Base-by-base conservation (phyloP, 2,888 invertebrate species). In the Macrosoma leucophasiata region DNA sequence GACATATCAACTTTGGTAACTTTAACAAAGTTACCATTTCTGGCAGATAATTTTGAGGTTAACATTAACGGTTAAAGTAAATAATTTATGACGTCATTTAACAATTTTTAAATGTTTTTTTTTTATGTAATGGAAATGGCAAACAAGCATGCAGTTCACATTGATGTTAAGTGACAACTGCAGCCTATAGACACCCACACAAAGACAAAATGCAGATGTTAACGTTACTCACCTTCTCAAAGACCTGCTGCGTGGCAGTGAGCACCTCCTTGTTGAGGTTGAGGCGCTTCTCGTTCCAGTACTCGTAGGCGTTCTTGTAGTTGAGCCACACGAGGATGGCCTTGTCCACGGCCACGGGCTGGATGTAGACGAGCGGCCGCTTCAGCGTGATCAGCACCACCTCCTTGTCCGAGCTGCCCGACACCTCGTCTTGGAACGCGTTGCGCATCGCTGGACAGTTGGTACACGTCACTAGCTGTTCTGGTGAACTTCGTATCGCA, bases 291-390 rank as follows among this genome's bases (percentile, higher is more conserved):
- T 97, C 97, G 51, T 95, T 96, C 98, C 98, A 99, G 75, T 98
- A 98, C 68, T 99, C 98, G 65, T 98, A 98, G 0, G 98, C 98
- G 74, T 98, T 98, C 81, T 98, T 98, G 68, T 99, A 99, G 84
- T 99, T 98, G 45, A 99, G 86, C 98, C 99, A 99, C 26, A 99
- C 96, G 11, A 99, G 87, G 48, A 99, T 97, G 8, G 97, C 98
- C 85, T 97, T 97, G 75, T 99, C 99, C 32, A 99, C 94, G 5
- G 99, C 98, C 59, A 96, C 90, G 0, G 98, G 98, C 73, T 98
- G 98, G 35, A 98, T 93, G 78, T 97, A 97, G 43, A 99, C 91
- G 45, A 98, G 87, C 0, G 99, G 99, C 28, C 98, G 87, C 63
- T 95, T 95, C 11, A 99, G 79, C 1, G 94, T 95, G 36, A 99